Evolutionary conservation across 2,797 vertebrate species (phyloP), one percentile per base, ranked within the genome.

Genomic region (Heliangelus exortis): DNA sequence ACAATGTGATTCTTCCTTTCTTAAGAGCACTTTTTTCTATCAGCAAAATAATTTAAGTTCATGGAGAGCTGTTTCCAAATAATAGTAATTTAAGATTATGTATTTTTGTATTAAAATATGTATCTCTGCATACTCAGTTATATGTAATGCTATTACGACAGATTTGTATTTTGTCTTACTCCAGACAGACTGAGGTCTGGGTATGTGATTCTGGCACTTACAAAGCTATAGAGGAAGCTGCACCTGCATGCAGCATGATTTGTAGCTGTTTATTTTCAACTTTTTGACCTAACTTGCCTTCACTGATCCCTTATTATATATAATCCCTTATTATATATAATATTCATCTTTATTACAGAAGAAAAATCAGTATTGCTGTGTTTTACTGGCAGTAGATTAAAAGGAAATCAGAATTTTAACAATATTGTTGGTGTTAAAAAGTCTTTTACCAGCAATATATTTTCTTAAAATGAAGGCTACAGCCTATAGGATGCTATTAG

Each of bases 341-440:
- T 45, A 79, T 73, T 62, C 2, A 33, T 57, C 41, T 43, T 85
- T 66, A 75, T 26, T 72, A 54, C 2, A 54, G 17, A 43, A 86
- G 45, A 58, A 92, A 61, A 81, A 14, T 16, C 11, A 74, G 28
- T 62, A 33, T 71, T 87, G 23, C 26, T 66, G 4, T 91, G 31
- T 87, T 87, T 92, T 90, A 84, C 36, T 96, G 90, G 47, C 13
- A 67, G 16, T 31, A 89, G 69, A 86, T 62, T 43, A 87, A 74
- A 84, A 83, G 34, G 7, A 80, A 33, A 82, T 36, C 23, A 71
- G 15, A 79, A n/a, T 87, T 91, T 57, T 43, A 89, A 66, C 26
- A 26, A 12, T 65, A 54, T n/a, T n/a, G 33, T 36, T 77, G 26
- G 58, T 22, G 13, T 87, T 83, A 59, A 89, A 53, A 47, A 87